Evolutionary conservation across 2,888 invertebrate genomes (phyloP).

Genomic region (Pollenia griseotomentosa): DNA sequence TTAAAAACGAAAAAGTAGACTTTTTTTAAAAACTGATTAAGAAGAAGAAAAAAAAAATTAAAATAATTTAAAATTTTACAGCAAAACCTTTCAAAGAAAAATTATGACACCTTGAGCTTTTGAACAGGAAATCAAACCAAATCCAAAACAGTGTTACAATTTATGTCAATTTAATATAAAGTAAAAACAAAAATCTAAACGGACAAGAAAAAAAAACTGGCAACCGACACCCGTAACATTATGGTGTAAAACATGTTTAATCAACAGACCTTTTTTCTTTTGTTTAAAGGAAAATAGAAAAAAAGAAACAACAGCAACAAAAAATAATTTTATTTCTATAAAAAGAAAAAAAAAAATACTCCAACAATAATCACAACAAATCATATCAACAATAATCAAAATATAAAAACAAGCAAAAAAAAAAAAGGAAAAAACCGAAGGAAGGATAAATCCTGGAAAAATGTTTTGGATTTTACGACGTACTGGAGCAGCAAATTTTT

Average conservation of each 20-base stretch:
- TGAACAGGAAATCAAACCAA: background rate
- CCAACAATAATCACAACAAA: slow-evolving; percentile 15
- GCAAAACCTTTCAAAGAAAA: too few species aligned
- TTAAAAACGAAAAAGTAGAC: too few species aligned
- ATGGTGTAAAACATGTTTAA: slow-evolving; percentile 28
- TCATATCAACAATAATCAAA: slow-evolving; percentile 27
- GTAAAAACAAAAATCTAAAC: slow-evolving; percentile 21
- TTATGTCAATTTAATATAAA: background rate
- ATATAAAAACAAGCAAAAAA: slow-evolving; percentile 14
- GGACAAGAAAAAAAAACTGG: background rate
- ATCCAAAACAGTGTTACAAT: background rate
- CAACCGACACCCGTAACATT: background rate
- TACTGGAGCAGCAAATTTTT: slow-evolving; percentile 81
- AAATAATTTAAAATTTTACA: too few species aligned
- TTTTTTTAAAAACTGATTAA: too few species aligned
- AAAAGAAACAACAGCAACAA: background rate
- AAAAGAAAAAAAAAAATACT: background rate
- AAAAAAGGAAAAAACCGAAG: slow-evolving; percentile 37
- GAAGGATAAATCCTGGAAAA: slow-evolving; percentile 51
- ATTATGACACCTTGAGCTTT: background rate
- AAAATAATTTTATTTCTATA: slow-evolving; percentile 7
- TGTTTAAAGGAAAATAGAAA: background rate
- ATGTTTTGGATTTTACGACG: slow-evolving; percentile 82
- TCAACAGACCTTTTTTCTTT: slow-evolving; percentile 3
- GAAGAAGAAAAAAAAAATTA: too few species aligned